Conservation (phyloP, 2,113 vertebrate genomes). For the cattle (Bos taurus) region ARS-UCD2.0 NC_037331.1:26639501-26640000, state of each 20-base stretch:
- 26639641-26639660: not conserved
- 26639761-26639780: not conserved
- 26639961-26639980: not conserved
- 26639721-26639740: not conserved
- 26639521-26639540: not conserved
- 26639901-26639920: not conserved
- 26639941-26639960: not conserved
- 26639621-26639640: not conserved
- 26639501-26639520: not conserved
- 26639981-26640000: not conserved
- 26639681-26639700: not conserved
- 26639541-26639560: slow-evolving; percentile 24
- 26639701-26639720: not conserved
- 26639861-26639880: not conserved
- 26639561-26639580: not conserved
- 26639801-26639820: not conserved
- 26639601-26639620: not conserved
- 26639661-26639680: not conserved
- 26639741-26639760: not conserved
- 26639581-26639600: not conserved
- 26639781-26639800: not conserved
- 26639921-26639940: not conserved
- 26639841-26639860: not conserved
- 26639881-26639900: not conserved
- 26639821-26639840: not conserved